These are phyloP conservation scores for Pachypanchax playfairii DNA, from an alignment of 2,113 vertebrate genomes.

Conservation along the genomic window DNA sequence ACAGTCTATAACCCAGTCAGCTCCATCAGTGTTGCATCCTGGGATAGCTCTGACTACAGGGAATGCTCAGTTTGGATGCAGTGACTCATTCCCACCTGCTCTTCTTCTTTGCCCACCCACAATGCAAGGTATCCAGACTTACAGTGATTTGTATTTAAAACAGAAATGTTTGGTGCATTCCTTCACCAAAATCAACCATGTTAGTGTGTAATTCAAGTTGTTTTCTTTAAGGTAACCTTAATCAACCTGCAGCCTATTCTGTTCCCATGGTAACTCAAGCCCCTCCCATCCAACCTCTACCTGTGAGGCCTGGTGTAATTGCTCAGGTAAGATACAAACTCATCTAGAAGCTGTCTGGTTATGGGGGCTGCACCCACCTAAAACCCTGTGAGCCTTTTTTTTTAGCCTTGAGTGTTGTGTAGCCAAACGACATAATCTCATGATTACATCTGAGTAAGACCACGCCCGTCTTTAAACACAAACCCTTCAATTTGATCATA, in stretches of 20 bases:
- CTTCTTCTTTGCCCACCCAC: constrained; percentile 92
- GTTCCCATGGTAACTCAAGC: constrained; percentile 93
- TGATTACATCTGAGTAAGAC: neutral
- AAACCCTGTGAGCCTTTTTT: no score
- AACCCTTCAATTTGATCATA: neutral
- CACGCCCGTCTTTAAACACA: neutral
- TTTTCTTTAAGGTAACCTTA: constrained; percentile 78
- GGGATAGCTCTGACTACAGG: constrained; percentile 91
- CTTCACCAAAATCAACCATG: no score
- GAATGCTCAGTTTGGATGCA: constrained; percentile 91
- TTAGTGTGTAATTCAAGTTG: no score
- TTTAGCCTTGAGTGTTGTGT: neutral
- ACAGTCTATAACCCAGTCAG: constrained; percentile 87
- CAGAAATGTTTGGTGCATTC: neutral
- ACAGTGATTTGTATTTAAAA: neutral
- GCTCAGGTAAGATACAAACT: constrained; percentile 83
- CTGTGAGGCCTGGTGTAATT: constrained; percentile 91
- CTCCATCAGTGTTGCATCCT: constrained; percentile 90
- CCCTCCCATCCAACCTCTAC: constrained; percentile 88
- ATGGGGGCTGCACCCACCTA: neutral
- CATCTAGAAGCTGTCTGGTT: neutral
- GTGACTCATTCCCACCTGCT: constrained; percentile 92
- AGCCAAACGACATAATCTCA: neutral
- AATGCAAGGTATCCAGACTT: constrained; percentile 86
- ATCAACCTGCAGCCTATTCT: constrained; percentile 88